These are phyloP conservation scores for Vollenhovia emeryi DNA, from an alignment of 1,140 invertebrate genomes.

Conservation along the genomic window DNA sequence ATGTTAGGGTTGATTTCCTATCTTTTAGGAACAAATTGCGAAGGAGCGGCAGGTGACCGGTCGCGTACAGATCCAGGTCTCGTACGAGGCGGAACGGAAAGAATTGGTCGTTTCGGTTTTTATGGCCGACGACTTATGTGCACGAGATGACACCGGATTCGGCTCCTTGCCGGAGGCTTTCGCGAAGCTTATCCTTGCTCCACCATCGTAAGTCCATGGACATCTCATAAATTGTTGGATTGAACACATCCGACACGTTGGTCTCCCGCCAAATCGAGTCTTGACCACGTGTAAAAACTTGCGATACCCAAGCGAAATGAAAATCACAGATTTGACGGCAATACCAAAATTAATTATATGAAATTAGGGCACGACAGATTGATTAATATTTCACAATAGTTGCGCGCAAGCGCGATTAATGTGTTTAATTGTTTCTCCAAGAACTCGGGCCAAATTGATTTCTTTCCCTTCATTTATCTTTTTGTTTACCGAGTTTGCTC, in stretches of 20 bases:
- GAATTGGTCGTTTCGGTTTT: slow-evolving; percentile 93
- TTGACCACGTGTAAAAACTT: neutral
- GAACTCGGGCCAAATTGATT: neutral
- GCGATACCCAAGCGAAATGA: neutral
- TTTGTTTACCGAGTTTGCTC: too few relatives aligned
- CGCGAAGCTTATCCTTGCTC: slow-evolving; percentile 91
- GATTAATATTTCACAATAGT: neutral
- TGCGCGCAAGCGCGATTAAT: neutral
- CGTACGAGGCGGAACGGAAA: slow-evolving; percentile 92
- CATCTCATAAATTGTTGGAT: slow-evolving; percentile 18
- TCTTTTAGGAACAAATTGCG: slow-evolving; percentile 89
- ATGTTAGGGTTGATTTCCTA: neutral
- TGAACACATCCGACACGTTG: neutral
- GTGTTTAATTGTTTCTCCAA: neutral
- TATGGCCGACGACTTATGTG: slow-evolving; percentile 92
- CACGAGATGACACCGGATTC: slow-evolving; percentile 91
- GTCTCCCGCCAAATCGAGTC: neutral
- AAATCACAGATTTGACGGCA: neutral
- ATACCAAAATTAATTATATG: neutral
- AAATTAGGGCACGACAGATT: neutral
- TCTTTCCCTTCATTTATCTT: neutral
- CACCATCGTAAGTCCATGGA: slow-evolving; percentile 89
- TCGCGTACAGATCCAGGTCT: slow-evolving; percentile 93
- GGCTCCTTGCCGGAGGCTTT: slow-evolving; percentile 92
- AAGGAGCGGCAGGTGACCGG: slow-evolving; percentile 91